phyloP scores from a whole-genome alignment of 2,888 invertebrate genomes.

The Perizoma affinitatum region DNA sequence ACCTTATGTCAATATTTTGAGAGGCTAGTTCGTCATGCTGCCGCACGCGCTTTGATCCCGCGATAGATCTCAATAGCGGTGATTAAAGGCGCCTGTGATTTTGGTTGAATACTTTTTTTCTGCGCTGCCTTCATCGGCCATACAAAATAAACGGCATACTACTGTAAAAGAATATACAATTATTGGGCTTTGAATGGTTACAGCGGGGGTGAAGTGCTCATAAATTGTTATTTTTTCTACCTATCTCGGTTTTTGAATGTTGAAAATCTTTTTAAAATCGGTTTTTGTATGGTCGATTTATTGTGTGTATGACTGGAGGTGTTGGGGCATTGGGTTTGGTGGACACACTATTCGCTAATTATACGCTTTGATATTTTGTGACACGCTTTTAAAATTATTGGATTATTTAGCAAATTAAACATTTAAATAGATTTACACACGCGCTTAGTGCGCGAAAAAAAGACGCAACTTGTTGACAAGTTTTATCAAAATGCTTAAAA shows the following conservation, averaged over 20 bases:
- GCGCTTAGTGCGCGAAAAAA: no score
- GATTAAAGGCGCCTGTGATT: constrained; percentile 85
- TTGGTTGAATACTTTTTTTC: constrained; percentile 80
- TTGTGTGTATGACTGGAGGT: constrained; percentile 67
- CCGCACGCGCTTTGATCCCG: constrained; percentile 75
- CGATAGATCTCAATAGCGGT: constrained; percentile 84
- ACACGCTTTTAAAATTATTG: constrained; percentile 22
- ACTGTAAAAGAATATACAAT: constrained; percentile 85
- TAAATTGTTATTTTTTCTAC: constrained; percentile 79
- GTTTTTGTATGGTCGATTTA: constrained; percentile 65
- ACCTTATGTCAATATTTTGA: constrained; percentile 75
- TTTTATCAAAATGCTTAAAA: no score
- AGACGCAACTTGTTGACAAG: no score
- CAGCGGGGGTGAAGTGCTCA: constrained; percentile 83
- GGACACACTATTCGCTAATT: constrained; percentile 71
- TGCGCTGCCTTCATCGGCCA: constrained; percentile 73
- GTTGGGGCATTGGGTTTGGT: constrained; percentile 58
- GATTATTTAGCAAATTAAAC: background rate
- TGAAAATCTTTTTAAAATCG: constrained; percentile 77
- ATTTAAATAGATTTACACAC: no score
- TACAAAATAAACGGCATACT: constrained; percentile 81
- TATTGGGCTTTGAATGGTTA: constrained; percentile 82
- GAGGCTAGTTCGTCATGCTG: constrained; percentile 67
- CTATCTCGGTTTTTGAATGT: constrained; percentile 54
- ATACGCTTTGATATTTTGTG: constrained; percentile 56